Evolutionary conservation across 30 jellyfish, hydroid and myxozoan species (phyloP).

Genomic region (Hydractinia echinata): DNA sequence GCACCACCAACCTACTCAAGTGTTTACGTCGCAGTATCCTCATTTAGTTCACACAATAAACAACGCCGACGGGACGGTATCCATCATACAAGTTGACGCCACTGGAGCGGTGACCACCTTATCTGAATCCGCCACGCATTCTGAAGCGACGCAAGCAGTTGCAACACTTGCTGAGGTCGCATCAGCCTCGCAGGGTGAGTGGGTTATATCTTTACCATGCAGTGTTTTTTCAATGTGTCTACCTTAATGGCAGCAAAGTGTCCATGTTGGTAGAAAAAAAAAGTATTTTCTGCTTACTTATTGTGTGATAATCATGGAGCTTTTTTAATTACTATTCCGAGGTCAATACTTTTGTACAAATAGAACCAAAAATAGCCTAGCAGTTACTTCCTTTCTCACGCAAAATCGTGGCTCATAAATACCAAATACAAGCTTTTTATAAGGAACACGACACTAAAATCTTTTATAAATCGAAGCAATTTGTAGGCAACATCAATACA

Average conservation of each 20-base stretch:
- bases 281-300: no score
- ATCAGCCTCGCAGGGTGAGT: constrained; percentile 91
- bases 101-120: constrained; percentile 91
- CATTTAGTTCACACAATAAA: constrained; percentile 94
- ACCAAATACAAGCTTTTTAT: no score
- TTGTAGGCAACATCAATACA: no score
- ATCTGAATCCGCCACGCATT: constrained; percentile 82
- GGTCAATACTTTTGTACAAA: no score
- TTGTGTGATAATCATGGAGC: no score
- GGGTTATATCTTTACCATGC: background rate
- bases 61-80: constrained; percentile 95
- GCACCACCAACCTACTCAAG: constrained; percentile 70
- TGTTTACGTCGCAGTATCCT: constrained; percentile 70
- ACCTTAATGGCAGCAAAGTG: background rate
- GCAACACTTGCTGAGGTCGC: constrained; percentile 98
- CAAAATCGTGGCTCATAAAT: no score
- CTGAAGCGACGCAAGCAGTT: constrained; percentile 97
- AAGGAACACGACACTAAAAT: no score
- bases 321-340: no score
- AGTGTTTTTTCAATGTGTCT: background rate
- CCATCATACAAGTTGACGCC: constrained; percentile 96
- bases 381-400: no score
- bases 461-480: no score
- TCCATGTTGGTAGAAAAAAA: no score
- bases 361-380: no score